A percentile compares a stretch with the other conserved stretches of the same genome.
Conservation (phyloP, 2,797 vertebrate genomes). For the Florisuga fusca region DNA sequence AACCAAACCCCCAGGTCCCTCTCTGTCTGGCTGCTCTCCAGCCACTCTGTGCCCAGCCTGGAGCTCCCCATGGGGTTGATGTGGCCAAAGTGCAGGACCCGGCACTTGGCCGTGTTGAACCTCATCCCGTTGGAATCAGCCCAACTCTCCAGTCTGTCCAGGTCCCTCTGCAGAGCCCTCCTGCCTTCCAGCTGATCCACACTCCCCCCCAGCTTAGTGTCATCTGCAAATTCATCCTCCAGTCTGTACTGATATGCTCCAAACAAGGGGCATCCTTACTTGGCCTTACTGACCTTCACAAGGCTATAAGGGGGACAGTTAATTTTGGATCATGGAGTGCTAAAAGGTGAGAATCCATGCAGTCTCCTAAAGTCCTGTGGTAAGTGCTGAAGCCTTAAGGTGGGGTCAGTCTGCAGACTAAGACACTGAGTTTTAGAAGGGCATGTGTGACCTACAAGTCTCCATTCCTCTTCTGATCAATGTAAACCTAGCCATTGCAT, state of each 20-base stretch:
- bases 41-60: too few relatives aligned
- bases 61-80: too few relatives aligned
- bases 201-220: too few relatives aligned
- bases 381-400: background rate
- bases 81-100: too few relatives aligned
- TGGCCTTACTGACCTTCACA: background rate
- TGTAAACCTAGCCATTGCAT: background rate
- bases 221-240: too few relatives aligned
- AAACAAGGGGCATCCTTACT: background rate
- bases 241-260: background rate
- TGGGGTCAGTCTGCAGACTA: background rate
- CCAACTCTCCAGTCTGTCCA: too few relatives aligned
- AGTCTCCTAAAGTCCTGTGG: background rate
- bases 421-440: background rate
- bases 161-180: too few relatives aligned
- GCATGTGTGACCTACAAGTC: background rate
- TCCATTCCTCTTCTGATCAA: background rate
- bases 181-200: too few relatives aligned
- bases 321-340: background rate
- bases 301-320: background rate
- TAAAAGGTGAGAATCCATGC: background rate
- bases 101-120: too few relatives aligned
- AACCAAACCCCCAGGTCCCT: too few relatives aligned
- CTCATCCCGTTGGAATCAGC: too few relatives aligned
- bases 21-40: too few relatives aligned